Conservation (phyloP, 2,113 vertebrate species). For the Stercorarius parasiticus region DNA sequence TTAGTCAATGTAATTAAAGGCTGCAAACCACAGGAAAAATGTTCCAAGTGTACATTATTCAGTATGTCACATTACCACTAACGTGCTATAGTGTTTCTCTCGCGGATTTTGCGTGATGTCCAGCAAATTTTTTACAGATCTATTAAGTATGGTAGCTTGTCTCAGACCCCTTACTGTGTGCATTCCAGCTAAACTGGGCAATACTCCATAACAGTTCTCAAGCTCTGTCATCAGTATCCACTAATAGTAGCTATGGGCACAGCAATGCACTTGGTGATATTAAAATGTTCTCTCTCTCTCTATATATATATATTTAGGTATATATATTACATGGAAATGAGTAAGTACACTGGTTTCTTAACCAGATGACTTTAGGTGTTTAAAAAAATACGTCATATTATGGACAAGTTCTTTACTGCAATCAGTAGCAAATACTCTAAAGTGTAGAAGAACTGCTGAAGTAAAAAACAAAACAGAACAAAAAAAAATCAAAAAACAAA, state of each 20-base stretch:
- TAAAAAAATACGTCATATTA: neutral
- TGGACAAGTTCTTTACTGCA: neutral
- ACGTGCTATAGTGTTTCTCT: neutral
- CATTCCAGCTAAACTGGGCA: neutral
- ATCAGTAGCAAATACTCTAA: conserved; percentile 34
- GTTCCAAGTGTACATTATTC: neutral
- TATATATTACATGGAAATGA: neutral
- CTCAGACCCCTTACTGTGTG: neutral
- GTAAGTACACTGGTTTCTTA: neutral
- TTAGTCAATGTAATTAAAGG: neutral
- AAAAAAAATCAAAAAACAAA: neutral
- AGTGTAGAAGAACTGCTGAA: neutral
- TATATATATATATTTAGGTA: neutral
- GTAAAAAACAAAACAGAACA: neutral
- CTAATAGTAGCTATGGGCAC: neutral
- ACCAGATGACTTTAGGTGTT: neutral
- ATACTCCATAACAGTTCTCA: neutral
- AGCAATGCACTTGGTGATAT: neutral
- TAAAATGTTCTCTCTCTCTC: neutral
- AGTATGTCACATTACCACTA: neutral
- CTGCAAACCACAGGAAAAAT: neutral
- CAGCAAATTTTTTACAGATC: neutral
- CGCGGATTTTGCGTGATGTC: neutral
- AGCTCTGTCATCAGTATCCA: neutral
- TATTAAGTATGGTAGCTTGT: neutral